Percentiles rank a stretch among this genome's conserved stretches.
These are phyloP conservation scores for Scaptomyza reducta DNA, from an alignment of 2,888 invertebrate species.

Conservation along the genomic window DNA sequence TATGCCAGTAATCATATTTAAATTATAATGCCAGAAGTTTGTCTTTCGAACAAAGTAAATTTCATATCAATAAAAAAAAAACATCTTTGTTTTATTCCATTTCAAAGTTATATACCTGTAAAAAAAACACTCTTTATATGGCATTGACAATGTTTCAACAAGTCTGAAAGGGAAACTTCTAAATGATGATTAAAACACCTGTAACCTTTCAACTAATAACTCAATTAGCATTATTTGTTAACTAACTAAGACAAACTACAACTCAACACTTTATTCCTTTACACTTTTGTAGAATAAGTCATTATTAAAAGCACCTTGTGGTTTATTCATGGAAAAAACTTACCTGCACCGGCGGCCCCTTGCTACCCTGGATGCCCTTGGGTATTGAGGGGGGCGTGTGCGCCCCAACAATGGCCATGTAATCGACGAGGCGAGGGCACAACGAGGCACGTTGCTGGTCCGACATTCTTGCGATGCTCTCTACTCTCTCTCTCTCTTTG, in stretches of 20 bases:
- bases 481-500: not conserved
- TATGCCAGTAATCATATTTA: too few species aligned
- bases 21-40: too few species aligned
- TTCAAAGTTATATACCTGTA: too few species aligned
- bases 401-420: constrained; percentile 98
- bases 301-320: constrained; percentile 6
- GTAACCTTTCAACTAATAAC: too few species aligned
- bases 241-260: not conserved
- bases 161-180: too few species aligned
- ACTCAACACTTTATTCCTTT: not conserved
- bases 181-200: too few species aligned
- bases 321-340: constrained; percentile 44
- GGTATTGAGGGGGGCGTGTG: constrained; percentile 87
- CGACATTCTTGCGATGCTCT: constrained; percentile 73
- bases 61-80: too few species aligned
- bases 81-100: too few species aligned
- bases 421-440: constrained; percentile 96
- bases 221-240: not conserved
- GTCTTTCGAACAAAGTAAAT: too few species aligned
- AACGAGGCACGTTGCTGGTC: constrained; percentile 91
- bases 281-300: not conserved
- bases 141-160: too few species aligned
- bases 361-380: constrained; percentile 86
- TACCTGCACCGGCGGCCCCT: constrained; percentile 92
- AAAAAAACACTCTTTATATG: too few species aligned